Conservation (phyloP, 1,140 invertebrate species). For the Amphibalanus amphitrite region DNA sequence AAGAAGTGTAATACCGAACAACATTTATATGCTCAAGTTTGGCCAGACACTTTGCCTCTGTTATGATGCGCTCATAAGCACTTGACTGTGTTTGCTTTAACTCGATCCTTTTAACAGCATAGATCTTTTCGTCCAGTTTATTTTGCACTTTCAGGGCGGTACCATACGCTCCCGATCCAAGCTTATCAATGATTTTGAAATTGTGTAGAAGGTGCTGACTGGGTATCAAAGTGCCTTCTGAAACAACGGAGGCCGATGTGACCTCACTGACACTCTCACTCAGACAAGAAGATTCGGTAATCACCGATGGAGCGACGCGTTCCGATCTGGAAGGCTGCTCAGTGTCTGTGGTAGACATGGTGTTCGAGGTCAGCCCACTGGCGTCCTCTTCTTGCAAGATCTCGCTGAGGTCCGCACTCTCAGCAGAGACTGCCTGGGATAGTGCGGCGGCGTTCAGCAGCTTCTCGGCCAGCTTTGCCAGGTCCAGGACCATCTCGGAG, state of each 20-base stretch:
- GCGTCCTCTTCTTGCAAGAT: too few species aligned
- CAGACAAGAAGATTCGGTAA: too few species aligned
- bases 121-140: conserved; percentile 75
- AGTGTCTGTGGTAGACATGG: too few species aligned
- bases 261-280: too few species aligned
- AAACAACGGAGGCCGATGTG: too few species aligned
- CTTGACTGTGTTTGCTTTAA: conserved; percentile 69
- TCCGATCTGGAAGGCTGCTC: too few species aligned
- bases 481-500: neutral
- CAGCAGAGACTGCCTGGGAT: too few species aligned
- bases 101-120: conserved; percentile 87
- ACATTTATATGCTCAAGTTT: conserved; percentile 95
- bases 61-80: conserved; percentile 76
- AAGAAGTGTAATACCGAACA: conserved; percentile 91
- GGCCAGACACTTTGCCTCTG: conserved; percentile 88
- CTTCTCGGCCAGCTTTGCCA: too few species aligned
- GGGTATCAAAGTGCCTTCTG: conserved; percentile 48
- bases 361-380: too few species aligned
- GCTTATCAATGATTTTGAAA: conserved; percentile 64
- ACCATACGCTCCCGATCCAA: conserved; percentile 89
- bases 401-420: too few species aligned
- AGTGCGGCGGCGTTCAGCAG: too few species aligned
- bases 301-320: too few species aligned
- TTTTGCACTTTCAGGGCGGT: conserved; percentile 86
- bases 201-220: conserved; percentile 62